phyloP scores from a whole-genome alignment of 2,797 vertebrate species.

The Coccyzus lansbergi region DNA sequence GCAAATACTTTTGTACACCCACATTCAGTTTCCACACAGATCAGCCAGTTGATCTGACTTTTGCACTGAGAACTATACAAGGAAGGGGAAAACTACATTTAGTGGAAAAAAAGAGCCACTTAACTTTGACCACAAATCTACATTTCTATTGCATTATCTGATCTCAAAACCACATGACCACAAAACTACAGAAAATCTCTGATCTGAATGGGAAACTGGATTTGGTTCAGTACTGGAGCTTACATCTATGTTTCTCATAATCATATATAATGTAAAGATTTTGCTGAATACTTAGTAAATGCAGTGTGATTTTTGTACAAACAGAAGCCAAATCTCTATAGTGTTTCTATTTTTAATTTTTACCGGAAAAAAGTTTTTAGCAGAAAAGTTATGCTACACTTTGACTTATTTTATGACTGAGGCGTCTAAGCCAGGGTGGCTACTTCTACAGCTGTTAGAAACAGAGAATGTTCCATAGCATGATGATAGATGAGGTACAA shows the following conservation, averaged over 20 bases:
- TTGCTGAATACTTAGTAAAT: neutral
- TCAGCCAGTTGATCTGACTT: neutral
- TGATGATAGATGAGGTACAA: neutral
- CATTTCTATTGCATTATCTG: neutral
- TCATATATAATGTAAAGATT: neutral
- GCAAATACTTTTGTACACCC: neutral
- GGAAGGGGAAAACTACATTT: neutral
- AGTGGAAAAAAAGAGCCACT: neutral
- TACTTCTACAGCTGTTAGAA: neutral
- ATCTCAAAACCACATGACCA: neutral
- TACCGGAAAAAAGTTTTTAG: neutral
- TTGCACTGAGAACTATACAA: neutral
- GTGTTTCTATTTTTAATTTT: neutral
- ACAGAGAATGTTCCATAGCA: neutral
- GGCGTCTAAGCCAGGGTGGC: neutral
- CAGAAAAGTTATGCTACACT: neutral
- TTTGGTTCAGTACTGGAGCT: neutral
- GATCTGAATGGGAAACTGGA: neutral
- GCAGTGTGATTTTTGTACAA: fast-evolving
- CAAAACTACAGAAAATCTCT: neutral
- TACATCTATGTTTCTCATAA: neutral
- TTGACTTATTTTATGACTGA: neutral
- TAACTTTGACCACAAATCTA: neutral
- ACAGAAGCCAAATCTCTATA: neutral
- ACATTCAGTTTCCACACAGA: neutral